These are phyloP conservation scores for Archivesica marissinica DNA, from an alignment of 1,140 invertebrate genomes.

Conservation along the genomic window DNA sequence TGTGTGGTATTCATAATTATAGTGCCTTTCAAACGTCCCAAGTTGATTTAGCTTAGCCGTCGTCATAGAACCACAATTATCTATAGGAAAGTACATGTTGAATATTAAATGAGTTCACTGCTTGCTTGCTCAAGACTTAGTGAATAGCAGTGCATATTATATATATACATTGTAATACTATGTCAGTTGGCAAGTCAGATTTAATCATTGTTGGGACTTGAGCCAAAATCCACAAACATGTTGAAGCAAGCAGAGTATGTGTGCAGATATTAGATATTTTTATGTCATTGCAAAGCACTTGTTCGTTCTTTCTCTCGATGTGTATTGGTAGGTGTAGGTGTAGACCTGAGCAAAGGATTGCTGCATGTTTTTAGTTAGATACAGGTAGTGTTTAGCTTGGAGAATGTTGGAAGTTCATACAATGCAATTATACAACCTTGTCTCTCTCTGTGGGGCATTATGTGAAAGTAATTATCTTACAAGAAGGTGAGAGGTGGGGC, in stretches of 20 bases:
- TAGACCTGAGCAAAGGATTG: neutral
- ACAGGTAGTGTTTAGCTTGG: neutral
- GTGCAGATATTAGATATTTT: conserved; percentile 37
- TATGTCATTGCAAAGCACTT: neutral
- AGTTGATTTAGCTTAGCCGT: too few relatives aligned
- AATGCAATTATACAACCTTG: neutral
- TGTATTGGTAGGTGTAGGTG: neutral
- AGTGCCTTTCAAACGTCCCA: too few relatives aligned
- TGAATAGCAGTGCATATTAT: conserved; percentile 12
- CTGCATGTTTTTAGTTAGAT: neutral
- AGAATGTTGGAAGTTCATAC: too few relatives aligned
- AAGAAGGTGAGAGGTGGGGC: neutral
- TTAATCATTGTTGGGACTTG: conserved; percentile 27
- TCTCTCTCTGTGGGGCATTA: conserved; percentile 9
- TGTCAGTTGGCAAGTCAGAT: conserved; percentile 28
- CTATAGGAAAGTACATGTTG: too few relatives aligned
- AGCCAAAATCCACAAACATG: conserved; percentile 38
- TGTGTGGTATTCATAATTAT: too few relatives aligned
- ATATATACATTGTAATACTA: too few relatives aligned
- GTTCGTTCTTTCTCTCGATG: neutral
- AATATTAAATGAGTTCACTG: conserved; percentile 2
- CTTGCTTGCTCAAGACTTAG: conserved; percentile 1
- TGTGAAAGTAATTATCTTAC: conserved; percentile 13
- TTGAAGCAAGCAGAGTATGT: conserved; percentile 11
- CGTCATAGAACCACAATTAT: too few relatives aligned